These are phyloP conservation scores for Lagorchestes hirsutus DNA, from an alignment of 2,797 vertebrate genomes.

Conservation along the genomic window DNA sequence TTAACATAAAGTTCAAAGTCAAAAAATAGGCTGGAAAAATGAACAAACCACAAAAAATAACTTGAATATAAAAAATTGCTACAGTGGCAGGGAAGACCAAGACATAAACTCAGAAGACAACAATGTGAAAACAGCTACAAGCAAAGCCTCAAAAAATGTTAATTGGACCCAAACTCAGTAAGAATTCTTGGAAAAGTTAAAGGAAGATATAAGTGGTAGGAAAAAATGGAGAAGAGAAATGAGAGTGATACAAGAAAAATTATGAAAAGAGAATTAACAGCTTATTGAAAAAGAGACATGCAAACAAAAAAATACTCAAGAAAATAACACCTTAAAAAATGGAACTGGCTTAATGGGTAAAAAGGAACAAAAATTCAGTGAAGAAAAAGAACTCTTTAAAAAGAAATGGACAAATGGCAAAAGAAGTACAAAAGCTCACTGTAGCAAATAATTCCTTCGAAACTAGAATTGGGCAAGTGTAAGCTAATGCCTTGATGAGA, in stretches of 20 bases:
- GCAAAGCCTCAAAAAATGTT: background rate
- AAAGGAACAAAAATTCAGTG: background rate
- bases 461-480: background rate
- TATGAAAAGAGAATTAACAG: background rate
- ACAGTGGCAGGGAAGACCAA: background rate
- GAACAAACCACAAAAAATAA: background rate
- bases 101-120: background rate
- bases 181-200: background rate
- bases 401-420: background rate
- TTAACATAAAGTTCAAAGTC: background rate
- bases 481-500: background rate
- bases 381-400: background rate
- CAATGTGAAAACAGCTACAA: background rate
- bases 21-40: background rate
- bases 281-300: background rate
- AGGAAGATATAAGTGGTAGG: background rate
- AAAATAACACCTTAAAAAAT: background rate
- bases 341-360: background rate
- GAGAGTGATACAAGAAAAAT: background rate
- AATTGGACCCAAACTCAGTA: background rate
- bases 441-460: background rate
- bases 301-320: background rate
- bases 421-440: background rate
- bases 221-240: background rate
- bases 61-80: background rate